Conservation (phyloP, 2,797 vertebrate species). For the Micrastur ruficollis region DNA sequence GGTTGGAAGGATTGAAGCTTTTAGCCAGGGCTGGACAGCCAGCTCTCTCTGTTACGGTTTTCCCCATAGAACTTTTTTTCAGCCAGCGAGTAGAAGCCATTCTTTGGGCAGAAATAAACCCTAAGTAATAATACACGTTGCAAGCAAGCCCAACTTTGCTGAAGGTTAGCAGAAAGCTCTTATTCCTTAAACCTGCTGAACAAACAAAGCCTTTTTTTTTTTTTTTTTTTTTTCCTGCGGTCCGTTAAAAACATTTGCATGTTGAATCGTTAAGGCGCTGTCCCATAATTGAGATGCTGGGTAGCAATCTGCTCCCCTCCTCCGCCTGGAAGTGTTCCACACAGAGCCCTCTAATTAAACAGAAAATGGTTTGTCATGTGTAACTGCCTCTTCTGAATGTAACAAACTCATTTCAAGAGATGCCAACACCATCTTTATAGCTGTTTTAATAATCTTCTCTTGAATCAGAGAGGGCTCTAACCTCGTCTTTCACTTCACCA, state of each 20-base stretch:
- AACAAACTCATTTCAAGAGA: conserved; percentile 70
- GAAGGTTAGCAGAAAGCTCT: not conserved
- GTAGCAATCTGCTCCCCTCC: conserved; percentile 70
- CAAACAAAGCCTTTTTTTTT: not conserved
- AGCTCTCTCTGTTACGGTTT: not conserved
- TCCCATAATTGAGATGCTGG: conserved; percentile 65
- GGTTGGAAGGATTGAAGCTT: conserved; percentile 23
- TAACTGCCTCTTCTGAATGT: conserved; percentile 64
- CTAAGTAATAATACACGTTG: not conserved
- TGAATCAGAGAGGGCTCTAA: conserved; percentile 61
- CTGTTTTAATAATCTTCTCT: conserved; percentile 65
- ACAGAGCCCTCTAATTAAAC: conserved; percentile 75
- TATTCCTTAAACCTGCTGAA: not conserved
- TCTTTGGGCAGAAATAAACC: conserved; percentile 2
- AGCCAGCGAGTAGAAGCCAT: conserved; percentile 45
- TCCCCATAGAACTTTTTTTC: conserved; percentile 20
- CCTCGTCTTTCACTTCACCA: conserved; percentile 54
- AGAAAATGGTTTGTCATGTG: conserved; percentile 71
- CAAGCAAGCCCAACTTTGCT: not conserved
- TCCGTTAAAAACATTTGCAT: conserved; percentile 42
- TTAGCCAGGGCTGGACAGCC: conserved; percentile 1
- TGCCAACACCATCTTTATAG: conserved; percentile 62
- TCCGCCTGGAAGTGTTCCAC: conserved; percentile 73
- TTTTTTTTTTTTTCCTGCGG: not conserved
- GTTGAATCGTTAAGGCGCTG: conserved; percentile 46